phyloP scores from a whole-genome alignment of 2,888 invertebrate species.

The Periphyllus acericola region DNA sequence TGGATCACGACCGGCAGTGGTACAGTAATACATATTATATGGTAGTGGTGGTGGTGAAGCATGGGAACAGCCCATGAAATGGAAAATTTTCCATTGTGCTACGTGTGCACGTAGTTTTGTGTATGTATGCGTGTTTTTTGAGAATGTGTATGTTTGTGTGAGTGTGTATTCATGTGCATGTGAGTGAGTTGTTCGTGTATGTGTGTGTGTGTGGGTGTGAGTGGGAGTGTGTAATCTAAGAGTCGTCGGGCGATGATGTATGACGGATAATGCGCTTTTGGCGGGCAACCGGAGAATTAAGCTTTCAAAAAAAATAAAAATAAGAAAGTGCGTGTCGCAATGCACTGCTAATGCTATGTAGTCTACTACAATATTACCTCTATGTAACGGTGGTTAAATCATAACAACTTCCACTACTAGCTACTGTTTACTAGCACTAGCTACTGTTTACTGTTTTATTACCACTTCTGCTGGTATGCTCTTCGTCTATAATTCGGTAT shows the following conservation, averaged over 20 bases:
- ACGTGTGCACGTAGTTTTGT: background rate
- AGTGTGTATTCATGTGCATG: background rate
- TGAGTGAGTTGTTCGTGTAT: background rate
- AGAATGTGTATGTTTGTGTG: background rate
- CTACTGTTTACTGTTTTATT: background rate
- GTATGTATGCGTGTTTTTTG: no score
- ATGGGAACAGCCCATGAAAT: conserved; percentile 10
- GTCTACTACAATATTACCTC: no score
- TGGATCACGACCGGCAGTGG: background rate
- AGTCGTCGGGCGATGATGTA: conserved; percentile 52
- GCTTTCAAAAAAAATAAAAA: conserved; percentile 41
- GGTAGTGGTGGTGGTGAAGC: no score
- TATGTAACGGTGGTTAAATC: background rate
- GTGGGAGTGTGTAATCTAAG: background rate
- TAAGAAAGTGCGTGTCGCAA: background rate
- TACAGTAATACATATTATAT: background rate
- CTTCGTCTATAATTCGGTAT: background rate
- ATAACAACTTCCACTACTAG: no score
- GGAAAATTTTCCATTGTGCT: conserved; percentile 1
- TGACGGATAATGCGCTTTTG: conserved; percentile 53
- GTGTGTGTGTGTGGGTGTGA: background rate
- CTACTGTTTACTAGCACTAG: no score
- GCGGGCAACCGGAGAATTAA: conserved; percentile 22
- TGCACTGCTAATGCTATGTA: background rate
- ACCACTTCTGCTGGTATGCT: background rate